Evolutionary conservation across 1,140 invertebrate species (phyloP).

Genomic region (Bombus soroeensis): DNA sequence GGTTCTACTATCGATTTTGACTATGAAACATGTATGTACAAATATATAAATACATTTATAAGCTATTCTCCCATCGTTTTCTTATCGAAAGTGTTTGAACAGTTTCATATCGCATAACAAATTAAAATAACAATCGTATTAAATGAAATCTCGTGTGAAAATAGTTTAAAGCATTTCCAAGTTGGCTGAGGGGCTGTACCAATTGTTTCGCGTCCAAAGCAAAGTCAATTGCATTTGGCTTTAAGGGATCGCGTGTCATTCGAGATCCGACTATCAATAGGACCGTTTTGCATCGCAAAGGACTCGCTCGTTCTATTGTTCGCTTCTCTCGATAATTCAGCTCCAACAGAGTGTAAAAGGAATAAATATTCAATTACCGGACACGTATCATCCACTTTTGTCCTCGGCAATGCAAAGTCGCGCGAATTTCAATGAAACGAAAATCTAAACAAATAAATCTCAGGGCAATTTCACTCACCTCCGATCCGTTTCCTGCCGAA

Average conservation of each 20-base stretch:
- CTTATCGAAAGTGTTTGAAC: no score
- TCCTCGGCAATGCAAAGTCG: background rate
- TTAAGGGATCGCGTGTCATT: constrained; percentile 19
- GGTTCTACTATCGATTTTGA: no score
- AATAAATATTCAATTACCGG: background rate
- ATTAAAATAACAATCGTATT: no score
- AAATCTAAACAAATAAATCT: background rate
- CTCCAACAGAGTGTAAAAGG: background rate
- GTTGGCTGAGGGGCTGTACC: background rate
- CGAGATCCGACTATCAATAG: constrained; percentile 6
- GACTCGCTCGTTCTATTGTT: constrained; percentile 24
- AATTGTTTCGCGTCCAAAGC: background rate
- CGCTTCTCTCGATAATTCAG: background rate
- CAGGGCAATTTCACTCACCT: background rate
- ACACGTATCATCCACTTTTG: background rate
- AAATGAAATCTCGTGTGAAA: background rate
- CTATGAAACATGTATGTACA: background rate
- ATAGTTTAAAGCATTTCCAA: background rate
- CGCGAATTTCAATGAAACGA: background rate
- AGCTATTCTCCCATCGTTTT: no score
- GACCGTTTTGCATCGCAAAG: constrained; percentile 23
- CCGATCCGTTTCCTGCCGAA: background rate
- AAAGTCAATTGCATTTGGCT: background rate
- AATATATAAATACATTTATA: no score
- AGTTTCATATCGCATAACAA: no score